Base-by-base conservation (phyloP, 2,797 vertebrate species). In the Carduelis carduelis region DNA sequence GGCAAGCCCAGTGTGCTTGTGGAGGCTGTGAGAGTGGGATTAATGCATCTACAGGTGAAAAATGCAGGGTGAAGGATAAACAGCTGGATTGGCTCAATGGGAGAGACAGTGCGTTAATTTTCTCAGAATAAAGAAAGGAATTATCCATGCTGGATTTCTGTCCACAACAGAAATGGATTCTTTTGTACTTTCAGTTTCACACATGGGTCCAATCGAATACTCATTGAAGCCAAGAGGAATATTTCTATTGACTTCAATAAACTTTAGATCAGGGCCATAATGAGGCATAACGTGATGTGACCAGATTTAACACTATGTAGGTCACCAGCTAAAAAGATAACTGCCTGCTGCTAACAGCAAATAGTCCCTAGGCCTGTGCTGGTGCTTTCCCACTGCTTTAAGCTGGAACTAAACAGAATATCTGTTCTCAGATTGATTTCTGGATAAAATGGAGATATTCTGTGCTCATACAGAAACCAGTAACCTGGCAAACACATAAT, bases 191-290 rank as follows among this genome's bases (percentile, higher is more conserved):
- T 70, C 82, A 85, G 89, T 86, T 87, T 70, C 71, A 68, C 84
- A 70, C 89, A 35, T 37, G 41, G 27, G 52, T 68, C 64, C 78
- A 87, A 83, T 94, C 30, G 15, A 96, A 92, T 72, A 87, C 78
- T 95, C 87, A 57, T 44, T 96, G 91, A 93, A 91, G 87, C 69
- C 72, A 78, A 60, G 57, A 91, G 84, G 86, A 95, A 85, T 95
- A 93, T 96, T 95, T 92, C 90, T 79, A 87, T 90, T 96, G 95
- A 95, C 90, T 96, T 90, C 92, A 89, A 64, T 59, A 95, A 88
- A 94, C 83, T 93, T 96, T n/a, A 85, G 75, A 95, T 87, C 89
- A 94, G 53, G 50, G 53, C 89, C 81, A 85, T 94, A 96, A 95
- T 88, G 92, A 96, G 61, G 82, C 79, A 91, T 85, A 90, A 90